Percentiles rank a stretch among this genome's conserved stretches.
Evolutionary conservation across 2,888 invertebrate species (phyloP).

Genomic region (Scaeva pyrastri): DNA sequence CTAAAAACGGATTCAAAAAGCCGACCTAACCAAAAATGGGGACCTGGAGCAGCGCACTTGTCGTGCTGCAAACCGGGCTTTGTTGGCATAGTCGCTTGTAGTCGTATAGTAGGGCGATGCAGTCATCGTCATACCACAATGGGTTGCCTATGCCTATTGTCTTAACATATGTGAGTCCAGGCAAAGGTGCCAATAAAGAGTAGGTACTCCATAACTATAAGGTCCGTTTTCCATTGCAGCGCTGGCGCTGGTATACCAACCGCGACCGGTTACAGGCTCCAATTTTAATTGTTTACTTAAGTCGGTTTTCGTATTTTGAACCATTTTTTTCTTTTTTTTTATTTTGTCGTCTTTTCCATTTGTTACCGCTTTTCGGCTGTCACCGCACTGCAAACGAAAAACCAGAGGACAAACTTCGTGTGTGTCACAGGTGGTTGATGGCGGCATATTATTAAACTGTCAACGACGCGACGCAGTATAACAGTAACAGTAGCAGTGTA

Average conservation of each 20-base stretch:
- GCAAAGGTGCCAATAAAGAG: conserved; percentile 72
- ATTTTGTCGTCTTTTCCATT: not conserved
- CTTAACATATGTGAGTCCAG: conserved; percentile 54
- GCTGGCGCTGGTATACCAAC: no score
- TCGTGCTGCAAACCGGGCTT: conserved; percentile 64
- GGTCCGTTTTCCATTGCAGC: conserved; percentile 10
- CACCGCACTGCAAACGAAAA: not conserved
- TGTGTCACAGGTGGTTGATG: conserved; percentile 61
- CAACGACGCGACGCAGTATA: conserved; percentile 53
- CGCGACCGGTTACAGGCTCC: conserved; percentile 36
- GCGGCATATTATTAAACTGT: conserved; percentile 72
- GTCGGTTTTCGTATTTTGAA: conserved; percentile 27
- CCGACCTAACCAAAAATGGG: conserved; percentile 67
- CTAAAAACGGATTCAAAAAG: conserved; percentile 59
- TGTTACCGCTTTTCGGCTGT: conserved; percentile 34
- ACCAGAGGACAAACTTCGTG: conserved; percentile 39
- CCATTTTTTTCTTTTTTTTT: conserved; percentile 8
- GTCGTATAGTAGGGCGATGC: conserved; percentile 5
- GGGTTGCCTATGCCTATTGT: conserved; percentile 63
- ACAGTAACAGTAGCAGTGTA: conserved; percentile 9
- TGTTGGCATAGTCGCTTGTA: not conserved
- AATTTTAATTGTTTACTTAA: conserved; percentile 73
- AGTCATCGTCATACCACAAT: conserved; percentile 39
- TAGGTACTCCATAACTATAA: conserved; percentile 1
- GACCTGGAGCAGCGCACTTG: conserved; percentile 64